Evolutionary conservation across 2,113 vertebrate genomes (phyloP).

Genomic region (Monarcha castaneiventris): DNA sequence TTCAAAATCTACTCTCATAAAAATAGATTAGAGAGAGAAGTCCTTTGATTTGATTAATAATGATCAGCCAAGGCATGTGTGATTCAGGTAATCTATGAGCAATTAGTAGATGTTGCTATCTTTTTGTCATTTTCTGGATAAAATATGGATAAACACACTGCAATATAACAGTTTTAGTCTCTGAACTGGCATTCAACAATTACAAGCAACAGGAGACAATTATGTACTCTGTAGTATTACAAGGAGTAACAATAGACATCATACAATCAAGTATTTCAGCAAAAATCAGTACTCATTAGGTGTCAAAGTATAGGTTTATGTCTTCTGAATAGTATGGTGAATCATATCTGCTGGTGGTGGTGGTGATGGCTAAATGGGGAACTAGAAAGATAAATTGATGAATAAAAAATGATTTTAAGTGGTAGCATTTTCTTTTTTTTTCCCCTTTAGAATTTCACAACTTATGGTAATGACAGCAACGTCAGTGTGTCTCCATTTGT

Average conservation of each 20-base stretch:
- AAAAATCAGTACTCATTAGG: neutral
- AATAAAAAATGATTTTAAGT: neutral
- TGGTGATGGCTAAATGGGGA: neutral
- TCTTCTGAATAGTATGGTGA: neutral
- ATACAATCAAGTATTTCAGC: neutral
- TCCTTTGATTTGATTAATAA: neutral
- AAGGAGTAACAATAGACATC: neutral
- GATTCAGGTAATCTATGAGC: neutral
- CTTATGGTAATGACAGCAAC: slow-evolving; percentile 36
- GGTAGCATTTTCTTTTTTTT: neutral
- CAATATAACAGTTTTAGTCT: neutral
- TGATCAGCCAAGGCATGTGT: neutral
- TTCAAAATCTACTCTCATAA: neutral
- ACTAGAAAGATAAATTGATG: neutral
- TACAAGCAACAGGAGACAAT: neutral
- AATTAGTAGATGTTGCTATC: neutral
- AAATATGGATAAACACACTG: neutral
- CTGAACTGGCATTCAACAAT: neutral
- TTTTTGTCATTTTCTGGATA: neutral
- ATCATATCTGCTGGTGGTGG: neutral
- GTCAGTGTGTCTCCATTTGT: slow-evolving; percentile 54
- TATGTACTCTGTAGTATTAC: neutral
- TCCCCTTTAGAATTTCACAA: slow-evolving; percentile 74
- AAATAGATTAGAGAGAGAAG: neutral
- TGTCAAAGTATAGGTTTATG: neutral